A percentile compares a stretch with the other conserved stretches of the same genome.
These are phyloP conservation scores for Tuberolachnus salignus DNA, from an alignment of 2,888 invertebrate genomes.

Conservation along the genomic window DNA sequence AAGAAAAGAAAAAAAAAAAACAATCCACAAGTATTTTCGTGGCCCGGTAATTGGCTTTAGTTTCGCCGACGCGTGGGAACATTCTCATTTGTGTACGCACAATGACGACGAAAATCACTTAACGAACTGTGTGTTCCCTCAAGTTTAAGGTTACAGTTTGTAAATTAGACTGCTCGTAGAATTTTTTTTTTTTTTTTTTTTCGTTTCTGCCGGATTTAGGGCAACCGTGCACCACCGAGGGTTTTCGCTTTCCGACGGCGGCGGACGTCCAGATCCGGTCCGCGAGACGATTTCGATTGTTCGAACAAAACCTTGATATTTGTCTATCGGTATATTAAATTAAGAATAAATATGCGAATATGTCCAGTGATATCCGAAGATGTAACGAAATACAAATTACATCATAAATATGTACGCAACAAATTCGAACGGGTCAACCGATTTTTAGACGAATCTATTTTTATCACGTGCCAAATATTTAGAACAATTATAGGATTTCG, in stretches of 20 bases:
- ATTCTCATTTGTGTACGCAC: constrained; percentile 56
- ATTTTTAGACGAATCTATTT: too few relatives aligned
- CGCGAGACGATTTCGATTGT: neutral
- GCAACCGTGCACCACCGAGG: constrained; percentile 18
- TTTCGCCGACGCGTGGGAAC: constrained; percentile 56
- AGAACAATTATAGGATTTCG: too few relatives aligned
- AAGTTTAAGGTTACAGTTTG: constrained; percentile 52
- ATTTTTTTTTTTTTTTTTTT: constrained; percentile 16
- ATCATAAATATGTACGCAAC: too few relatives aligned
- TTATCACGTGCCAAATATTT: too few relatives aligned
- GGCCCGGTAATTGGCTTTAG: constrained; percentile 56
- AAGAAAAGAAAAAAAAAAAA: constrained; percentile 9
- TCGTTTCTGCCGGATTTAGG: constrained; percentile 27
- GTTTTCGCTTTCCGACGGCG: constrained; percentile 28
- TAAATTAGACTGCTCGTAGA: constrained; percentile 44
- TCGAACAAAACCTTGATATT: too few relatives aligned
- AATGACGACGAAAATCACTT: constrained; percentile 56
- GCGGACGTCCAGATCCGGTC: constrained; percentile 36
- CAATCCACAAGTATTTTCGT: constrained; percentile 42
- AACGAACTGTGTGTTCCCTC: constrained; percentile 37
- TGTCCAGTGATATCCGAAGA: too few relatives aligned
- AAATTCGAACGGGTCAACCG: too few relatives aligned
- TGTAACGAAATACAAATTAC: too few relatives aligned
- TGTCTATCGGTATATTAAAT: too few relatives aligned
- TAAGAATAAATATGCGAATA: too few relatives aligned